These are phyloP conservation scores for Platycheirus rosarum DNA, from an alignment of 2,888 invertebrate genomes.

Conservation along the genomic window DNA sequence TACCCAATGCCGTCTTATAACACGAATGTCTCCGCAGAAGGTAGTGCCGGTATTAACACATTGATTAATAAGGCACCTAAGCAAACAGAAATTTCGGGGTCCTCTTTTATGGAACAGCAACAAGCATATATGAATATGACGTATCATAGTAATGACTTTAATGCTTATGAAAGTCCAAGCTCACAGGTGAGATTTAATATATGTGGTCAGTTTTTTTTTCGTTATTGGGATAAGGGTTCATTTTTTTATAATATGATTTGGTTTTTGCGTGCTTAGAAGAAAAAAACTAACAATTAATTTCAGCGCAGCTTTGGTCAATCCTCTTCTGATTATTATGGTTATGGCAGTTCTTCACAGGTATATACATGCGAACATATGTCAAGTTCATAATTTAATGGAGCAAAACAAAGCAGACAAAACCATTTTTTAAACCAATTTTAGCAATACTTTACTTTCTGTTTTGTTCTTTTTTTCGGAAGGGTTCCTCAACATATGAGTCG, in stretches of 20 bases:
- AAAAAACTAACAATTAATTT: slow-evolving; percentile 59
- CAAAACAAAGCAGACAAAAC: slow-evolving; percentile 1
- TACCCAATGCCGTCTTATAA: slow-evolving; percentile 60
- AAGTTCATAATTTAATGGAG: slow-evolving; percentile 10
- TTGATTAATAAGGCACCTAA: slow-evolving; percentile 25
- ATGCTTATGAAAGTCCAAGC: slow-evolving; percentile 81
- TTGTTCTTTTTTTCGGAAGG: slow-evolving; percentile 81
- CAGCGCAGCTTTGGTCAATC: slow-evolving; percentile 75
- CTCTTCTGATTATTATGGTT: slow-evolving; percentile 83
- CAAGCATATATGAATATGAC: slow-evolving; percentile 76
- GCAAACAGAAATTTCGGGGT: slow-evolving; percentile 53
- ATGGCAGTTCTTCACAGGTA: slow-evolving; percentile 89
- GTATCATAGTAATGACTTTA: slow-evolving; percentile 74
- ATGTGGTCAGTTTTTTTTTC: background rate
- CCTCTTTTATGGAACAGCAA: slow-evolving; percentile 30
- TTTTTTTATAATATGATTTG: slow-evolving; percentile 39
- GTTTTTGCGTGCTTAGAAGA: slow-evolving; percentile 43
- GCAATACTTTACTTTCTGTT: background rate
- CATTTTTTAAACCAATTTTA: no score
- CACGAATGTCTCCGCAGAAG: slow-evolving; percentile 9
- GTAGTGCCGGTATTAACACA: background rate
- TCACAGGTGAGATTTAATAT: slow-evolving; percentile 82
- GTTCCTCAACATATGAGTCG: slow-evolving; percentile 91
- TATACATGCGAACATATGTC: slow-evolving; percentile 3
- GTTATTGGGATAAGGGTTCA: background rate